Evolutionary conservation across 1,140 invertebrate species (phyloP).

Genomic region (Zaprionus taronus): DNA sequence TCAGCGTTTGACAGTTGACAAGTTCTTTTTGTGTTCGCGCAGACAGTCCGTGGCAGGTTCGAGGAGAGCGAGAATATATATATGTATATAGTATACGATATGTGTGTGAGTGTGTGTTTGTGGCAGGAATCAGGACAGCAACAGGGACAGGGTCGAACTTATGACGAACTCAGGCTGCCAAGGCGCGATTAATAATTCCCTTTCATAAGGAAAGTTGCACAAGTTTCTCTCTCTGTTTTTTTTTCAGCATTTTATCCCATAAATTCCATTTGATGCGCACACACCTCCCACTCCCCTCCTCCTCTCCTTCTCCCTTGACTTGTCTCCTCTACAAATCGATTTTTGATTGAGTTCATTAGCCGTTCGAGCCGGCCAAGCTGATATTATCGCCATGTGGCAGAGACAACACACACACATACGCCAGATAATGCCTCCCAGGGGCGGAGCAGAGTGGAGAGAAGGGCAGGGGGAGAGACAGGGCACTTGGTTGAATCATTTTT

Average conservation of each 20-base stretch:
- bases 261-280: slow-evolving; percentile 79
- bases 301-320: background rate
- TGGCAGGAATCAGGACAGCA: background rate
- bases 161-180: slow-evolving; percentile 41
- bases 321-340: slow-evolving; percentile 74
- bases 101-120: background rate
- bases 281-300: slow-evolving; percentile 1
- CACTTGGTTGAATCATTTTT: slow-evolving; percentile 77
- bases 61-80: background rate
- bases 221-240: slow-evolving; percentile 52
- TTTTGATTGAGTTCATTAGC: slow-evolving; percentile 84
- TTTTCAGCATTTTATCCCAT: slow-evolving; percentile 11
- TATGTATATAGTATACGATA: background rate
- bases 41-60: slow-evolving; percentile 18
- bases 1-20: slow-evolving; percentile 80
- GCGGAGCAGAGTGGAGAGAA: slow-evolving; percentile 2
- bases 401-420: slow-evolving; percentile 21
- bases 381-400: slow-evolving; percentile 62
- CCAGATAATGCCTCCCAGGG: slow-evolving; percentile 72
- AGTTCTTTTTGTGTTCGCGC: slow-evolving; percentile 66
- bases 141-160: slow-evolving; percentile 55
- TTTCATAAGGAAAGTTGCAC: slow-evolving; percentile 56
- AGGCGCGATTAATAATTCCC: slow-evolving; percentile 73
- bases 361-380: slow-evolving; percentile 46
- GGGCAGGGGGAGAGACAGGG: slow-evolving; percentile 1